Percentiles rank a stretch among this genome's conserved stretches.
These are phyloP conservation scores for Mizuhopecten yessoensis DNA, from an alignment of 1,140 invertebrate species.

Conservation along the genomic window DNA sequence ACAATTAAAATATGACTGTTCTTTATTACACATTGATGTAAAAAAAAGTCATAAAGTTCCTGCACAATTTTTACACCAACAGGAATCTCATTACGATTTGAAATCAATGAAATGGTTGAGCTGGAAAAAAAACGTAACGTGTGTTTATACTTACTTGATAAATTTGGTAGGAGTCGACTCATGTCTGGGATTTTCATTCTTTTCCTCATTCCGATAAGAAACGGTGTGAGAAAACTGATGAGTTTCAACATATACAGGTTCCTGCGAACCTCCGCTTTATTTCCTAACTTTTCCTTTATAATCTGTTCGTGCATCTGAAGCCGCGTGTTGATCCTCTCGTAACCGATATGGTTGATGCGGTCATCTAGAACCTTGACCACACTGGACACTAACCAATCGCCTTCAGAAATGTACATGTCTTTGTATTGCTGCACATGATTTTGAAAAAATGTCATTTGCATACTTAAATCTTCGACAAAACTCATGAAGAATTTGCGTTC, in stretches of 20 bases:
- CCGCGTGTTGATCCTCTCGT: constrained; percentile 80
- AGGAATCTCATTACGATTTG: too few species aligned
- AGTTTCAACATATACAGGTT: constrained; percentile 80
- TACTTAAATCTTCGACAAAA: constrained; percentile 78
- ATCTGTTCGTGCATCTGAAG: constrained; percentile 81
- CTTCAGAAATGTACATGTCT: constrained; percentile 80
- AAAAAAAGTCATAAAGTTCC: too few species aligned
- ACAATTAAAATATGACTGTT: too few species aligned
- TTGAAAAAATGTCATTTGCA: constrained; percentile 80
- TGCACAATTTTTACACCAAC: too few species aligned
- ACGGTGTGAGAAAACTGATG: constrained; percentile 81
- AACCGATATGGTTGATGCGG: constrained; percentile 77
- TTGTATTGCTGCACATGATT: constrained; percentile 73
- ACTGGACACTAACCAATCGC: constrained; percentile 77
- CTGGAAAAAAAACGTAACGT: too few species aligned
- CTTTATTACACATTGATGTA: too few species aligned
- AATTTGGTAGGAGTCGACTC: constrained; percentile 74
- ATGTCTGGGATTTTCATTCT: constrained; percentile 83
- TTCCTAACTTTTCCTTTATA: constrained; percentile 73
- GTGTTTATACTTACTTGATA: constrained; percentile 73
- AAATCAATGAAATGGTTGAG: too few species aligned
- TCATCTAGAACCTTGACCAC: constrained; percentile 77
- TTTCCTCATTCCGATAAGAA: constrained; percentile 82
- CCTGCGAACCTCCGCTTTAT: constrained; percentile 76
- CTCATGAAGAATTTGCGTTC: constrained; percentile 80